phyloP scores from a whole-genome alignment of 2,888 invertebrate genomes.

The Beris chalybata region DNA sequence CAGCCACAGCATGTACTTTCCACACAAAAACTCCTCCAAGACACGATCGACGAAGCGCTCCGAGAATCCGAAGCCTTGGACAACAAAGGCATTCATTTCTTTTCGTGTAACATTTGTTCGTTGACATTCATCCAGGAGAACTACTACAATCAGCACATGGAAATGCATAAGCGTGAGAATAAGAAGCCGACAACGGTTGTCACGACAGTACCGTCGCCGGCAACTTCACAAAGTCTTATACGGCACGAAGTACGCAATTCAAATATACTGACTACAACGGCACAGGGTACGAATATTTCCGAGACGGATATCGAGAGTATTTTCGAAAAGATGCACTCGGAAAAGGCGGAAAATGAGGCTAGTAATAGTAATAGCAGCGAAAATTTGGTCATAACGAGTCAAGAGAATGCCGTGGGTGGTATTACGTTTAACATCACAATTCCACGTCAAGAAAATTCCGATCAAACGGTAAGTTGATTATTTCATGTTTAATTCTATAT shows the following conservation, averaged over 20 bases:
- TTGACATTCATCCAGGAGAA: slow-evolving; percentile 57
- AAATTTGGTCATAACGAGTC: slow-evolving; percentile 55
- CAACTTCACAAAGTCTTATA: slow-evolving; percentile 38
- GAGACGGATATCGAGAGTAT: slow-evolving; percentile 57
- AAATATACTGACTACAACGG: slow-evolving; percentile 35
- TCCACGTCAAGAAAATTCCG: slow-evolving; percentile 49
- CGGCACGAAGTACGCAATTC: slow-evolving; percentile 43
- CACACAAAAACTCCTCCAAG: slow-evolving; percentile 55
- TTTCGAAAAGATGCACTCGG: slow-evolving; percentile 57
- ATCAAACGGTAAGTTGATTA: slow-evolving; percentile 19
- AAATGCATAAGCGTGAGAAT: slow-evolving; percentile 53
- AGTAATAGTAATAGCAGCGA: slow-evolving; percentile 43
- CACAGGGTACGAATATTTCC: slow-evolving; percentile 41
- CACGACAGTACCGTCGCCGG: slow-evolving; percentile 26
- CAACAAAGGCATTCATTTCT: slow-evolving; percentile 53
- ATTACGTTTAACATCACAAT: slow-evolving; percentile 57
- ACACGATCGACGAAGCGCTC: slow-evolving; percentile 57
- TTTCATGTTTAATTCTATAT: not conserved
- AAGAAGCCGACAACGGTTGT: slow-evolving; percentile 41
- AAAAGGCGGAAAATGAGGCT: slow-evolving; percentile 51
- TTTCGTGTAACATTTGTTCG: slow-evolving; percentile 57
- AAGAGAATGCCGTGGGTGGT: slow-evolving; percentile 53
- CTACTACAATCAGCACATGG: slow-evolving; percentile 57
- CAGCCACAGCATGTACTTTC: slow-evolving; percentile 40
- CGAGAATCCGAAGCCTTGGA: slow-evolving; percentile 49